These are phyloP conservation scores for Dreissena polymorpha DNA, from an alignment of 1,140 invertebrate genomes.

Conservation along the genomic window DNA sequence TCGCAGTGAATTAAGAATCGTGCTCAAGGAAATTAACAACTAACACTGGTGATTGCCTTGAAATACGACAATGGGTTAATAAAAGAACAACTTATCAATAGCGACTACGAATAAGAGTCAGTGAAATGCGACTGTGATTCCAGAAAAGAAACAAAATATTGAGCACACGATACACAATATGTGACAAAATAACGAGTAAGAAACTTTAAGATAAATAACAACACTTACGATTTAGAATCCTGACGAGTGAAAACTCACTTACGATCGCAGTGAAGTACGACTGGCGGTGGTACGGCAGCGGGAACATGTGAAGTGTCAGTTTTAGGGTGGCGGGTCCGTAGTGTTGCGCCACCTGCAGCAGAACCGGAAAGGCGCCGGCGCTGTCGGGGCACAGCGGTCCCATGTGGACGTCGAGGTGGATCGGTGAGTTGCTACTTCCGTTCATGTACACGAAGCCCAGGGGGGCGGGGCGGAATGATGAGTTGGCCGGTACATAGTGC, in stretches of 20 bases:
- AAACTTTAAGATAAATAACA: neutral
- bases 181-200: neutral
- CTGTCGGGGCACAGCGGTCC: conserved; percentile 65
- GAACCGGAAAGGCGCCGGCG: conserved; percentile 51
- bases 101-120: neutral
- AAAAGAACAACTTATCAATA: neutral
- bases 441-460: conserved; percentile 59
- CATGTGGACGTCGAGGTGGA: conserved; percentile 62
- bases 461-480: conserved; percentile 20
- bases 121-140: neutral
- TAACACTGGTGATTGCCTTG: too few relatives aligned
- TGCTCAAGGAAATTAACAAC: too few relatives aligned
- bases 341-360: conserved; percentile 55
- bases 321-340: conserved; percentile 53
- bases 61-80: neutral
- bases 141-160: neutral
- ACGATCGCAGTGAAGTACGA: conserved; percentile 62
- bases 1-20: too few relatives aligned
- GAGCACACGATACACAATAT: neutral
- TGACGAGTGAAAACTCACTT: conserved; percentile 7
- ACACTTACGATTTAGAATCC: neutral
- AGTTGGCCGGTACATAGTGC: neutral
- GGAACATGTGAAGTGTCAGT: conserved; percentile 60
- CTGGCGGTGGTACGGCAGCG: conserved; percentile 66
- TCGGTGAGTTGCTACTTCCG: conserved; percentile 36